phyloP scores from a whole-genome alignment of 64 coral and sea anemone species.

The Platygyra sinensis region DNA sequence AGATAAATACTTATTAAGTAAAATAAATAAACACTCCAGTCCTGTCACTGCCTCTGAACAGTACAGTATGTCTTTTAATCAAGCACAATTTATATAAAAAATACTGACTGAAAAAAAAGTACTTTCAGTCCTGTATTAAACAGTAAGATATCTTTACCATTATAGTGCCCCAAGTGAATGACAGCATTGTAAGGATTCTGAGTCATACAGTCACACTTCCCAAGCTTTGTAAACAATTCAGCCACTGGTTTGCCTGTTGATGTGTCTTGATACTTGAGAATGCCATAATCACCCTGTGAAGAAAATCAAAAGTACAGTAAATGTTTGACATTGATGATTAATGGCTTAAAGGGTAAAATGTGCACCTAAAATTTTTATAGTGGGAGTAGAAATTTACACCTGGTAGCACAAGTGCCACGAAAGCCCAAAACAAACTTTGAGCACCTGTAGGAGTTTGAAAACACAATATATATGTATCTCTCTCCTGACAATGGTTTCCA shows the following conservation, averaged over 20 bases:
- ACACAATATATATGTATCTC: too few relatives aligned
- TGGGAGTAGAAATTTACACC: neutral
- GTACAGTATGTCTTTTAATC: neutral
- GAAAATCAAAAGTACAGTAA: neutral
- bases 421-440: too few relatives aligned
- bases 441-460: too few relatives aligned
- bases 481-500: too few relatives aligned
- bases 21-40: neutral
- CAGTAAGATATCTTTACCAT: conserved; percentile 44
- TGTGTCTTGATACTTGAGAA: conserved; percentile 88
- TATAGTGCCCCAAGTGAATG: conserved; percentile 89
- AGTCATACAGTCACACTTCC: conserved; percentile 93
- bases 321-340: too few relatives aligned
- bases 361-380: too few relatives aligned
- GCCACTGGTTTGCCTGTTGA: conserved; percentile 85
- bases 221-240: conserved; percentile 68
- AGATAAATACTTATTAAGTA: too few relatives aligned
- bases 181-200: conserved; percentile 94
- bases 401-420: too few relatives aligned
- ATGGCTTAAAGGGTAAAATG: too few relatives aligned
- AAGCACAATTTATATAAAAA: too few relatives aligned
- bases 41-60: neutral
- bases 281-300: conserved; percentile 78
- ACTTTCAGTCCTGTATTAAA: neutral
- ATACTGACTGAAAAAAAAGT: too few relatives aligned